Conservation (phyloP, 2,797 vertebrate genomes). For the Hippocampus kuda region DNA sequence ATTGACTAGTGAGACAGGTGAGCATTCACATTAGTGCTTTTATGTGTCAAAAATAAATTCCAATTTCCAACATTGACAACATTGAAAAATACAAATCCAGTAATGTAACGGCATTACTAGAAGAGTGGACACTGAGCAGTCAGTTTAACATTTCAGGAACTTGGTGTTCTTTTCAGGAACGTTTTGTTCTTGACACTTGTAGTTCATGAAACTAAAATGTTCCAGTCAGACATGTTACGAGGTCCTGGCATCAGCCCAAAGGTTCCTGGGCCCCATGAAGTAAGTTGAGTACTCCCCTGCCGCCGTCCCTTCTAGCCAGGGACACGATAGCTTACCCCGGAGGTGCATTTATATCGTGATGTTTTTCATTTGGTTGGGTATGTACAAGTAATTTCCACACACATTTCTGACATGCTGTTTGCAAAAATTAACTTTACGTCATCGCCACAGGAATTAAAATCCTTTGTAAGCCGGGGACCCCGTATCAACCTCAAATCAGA, state of each 20-base stretch:
- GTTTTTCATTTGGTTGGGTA: too few species aligned
- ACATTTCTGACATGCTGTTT: too few species aligned
- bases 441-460: too few species aligned
- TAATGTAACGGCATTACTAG: not conserved
- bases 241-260: not conserved
- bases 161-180: not conserved
- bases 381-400: too few species aligned
- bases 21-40: not conserved
- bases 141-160: not conserved
- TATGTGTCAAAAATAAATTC: not conserved
- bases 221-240: not conserved
- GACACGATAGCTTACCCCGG: not conserved
- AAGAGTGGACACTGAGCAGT: not conserved
- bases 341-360: too few species aligned
- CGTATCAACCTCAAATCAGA: too few species aligned
- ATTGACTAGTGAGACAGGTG: not conserved
- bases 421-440: too few species aligned
- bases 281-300: not conserved
- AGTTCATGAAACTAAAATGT: not conserved
- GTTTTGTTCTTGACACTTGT: not conserved
- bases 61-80: not conserved
- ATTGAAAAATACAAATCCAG: not conserved
- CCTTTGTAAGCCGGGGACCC: too few species aligned
- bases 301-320: not conserved
- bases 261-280: not conserved